Conservation (phyloP, 2,797 vertebrate genomes). For the Cyprinella venusta region DNA sequence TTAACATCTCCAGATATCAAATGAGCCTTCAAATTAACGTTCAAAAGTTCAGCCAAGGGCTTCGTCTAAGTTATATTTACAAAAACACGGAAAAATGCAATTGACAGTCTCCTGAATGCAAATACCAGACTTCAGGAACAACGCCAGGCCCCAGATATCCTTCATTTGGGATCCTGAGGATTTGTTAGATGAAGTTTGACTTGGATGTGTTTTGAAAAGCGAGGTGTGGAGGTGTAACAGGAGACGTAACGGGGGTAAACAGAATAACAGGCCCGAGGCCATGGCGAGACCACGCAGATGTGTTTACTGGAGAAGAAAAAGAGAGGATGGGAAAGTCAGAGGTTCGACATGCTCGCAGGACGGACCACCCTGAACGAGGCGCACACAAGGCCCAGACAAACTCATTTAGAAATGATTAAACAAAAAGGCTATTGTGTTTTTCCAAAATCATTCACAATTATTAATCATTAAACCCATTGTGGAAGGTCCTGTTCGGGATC, state of each 20-base stretch:
- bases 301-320: slow-evolving; percentile 24
- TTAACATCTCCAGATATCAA: slow-evolving; percentile 7
- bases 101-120: slow-evolving; percentile 42
- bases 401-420: slow-evolving; percentile 19
- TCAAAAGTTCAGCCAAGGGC: slow-evolving; percentile 17
- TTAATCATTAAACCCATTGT: slow-evolving; percentile 47
- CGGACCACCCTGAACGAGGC: slow-evolving; percentile 56
- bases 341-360: slow-evolving; percentile 34
- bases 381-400: slow-evolving; percentile 18
- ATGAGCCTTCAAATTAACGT: slow-evolving; percentile 1
- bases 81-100: slow-evolving; percentile 26
- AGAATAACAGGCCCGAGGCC: neutral
- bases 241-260: slow-evolving; percentile 54
- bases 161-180: slow-evolving; percentile 51
- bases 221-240: slow-evolving; percentile 59
- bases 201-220: slow-evolving; percentile 49
- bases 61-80: slow-evolving; percentile 10
- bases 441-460: slow-evolving; percentile 13
- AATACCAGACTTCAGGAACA: slow-evolving; percentile 40
- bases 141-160: slow-evolving; percentile 34
- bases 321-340: slow-evolving; percentile 35
- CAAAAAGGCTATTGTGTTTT: slow-evolving; percentile 18
- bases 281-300: slow-evolving; percentile 19
- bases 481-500: slow-evolving; percentile 34
- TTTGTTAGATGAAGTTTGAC: slow-evolving; percentile 51